A percentile compares a stretch with the other conserved stretches of the same genome.
Evolutionary conservation across 2,888 invertebrate species (phyloP).

Genomic region (Eristalis arbustorum): DNA sequence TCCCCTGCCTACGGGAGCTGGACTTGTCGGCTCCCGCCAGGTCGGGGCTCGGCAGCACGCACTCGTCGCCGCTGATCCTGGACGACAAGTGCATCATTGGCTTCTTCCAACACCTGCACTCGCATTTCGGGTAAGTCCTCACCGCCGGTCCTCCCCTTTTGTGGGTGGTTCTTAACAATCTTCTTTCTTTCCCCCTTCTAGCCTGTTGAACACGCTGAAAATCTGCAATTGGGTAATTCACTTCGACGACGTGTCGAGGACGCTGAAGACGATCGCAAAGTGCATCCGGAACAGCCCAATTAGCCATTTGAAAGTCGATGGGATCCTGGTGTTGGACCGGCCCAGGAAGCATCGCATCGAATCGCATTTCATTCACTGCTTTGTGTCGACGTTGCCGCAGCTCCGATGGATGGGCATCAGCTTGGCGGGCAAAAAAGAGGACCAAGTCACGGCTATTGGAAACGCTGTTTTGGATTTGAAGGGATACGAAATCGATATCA

Average conservation of each 20-base stretch:
- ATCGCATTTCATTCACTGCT: slow-evolving; percentile 74
- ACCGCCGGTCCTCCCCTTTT: neutral
- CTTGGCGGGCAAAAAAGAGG: slow-evolving; percentile 74
- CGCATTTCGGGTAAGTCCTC: slow-evolving; percentile 79
- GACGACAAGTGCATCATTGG: slow-evolving; percentile 81
- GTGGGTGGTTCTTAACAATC: neutral
- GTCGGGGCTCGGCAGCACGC: slow-evolving; percentile 78
- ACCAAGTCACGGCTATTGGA: slow-evolving; percentile 75
- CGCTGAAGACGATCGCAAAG: slow-evolving; percentile 74
- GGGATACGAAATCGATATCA: slow-evolving; percentile 76
- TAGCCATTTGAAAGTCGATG: slow-evolving; percentile 76
- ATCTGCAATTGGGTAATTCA: slow-evolving; percentile 76
- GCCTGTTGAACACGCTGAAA: slow-evolving; percentile 75
- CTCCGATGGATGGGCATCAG: slow-evolving; percentile 76
- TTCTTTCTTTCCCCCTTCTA: slow-evolving; percentile 30
- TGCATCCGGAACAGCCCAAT: slow-evolving; percentile 74
- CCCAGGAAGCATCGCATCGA: slow-evolving; percentile 74
- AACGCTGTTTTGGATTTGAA: slow-evolving; percentile 75
- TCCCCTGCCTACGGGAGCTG: slow-evolving; percentile 81
- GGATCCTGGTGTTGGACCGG: slow-evolving; percentile 74
- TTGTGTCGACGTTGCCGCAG: slow-evolving; percentile 73
- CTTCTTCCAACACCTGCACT: slow-evolving; percentile 80
- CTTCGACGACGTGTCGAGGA: slow-evolving; percentile 74
- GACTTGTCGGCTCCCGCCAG: slow-evolving; percentile 81
- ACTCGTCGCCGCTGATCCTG: slow-evolving; percentile 78